These are phyloP conservation scores for Lethenteron reissneri DNA, from an alignment of 2,113 vertebrate species.

Conservation along the genomic window DNA sequence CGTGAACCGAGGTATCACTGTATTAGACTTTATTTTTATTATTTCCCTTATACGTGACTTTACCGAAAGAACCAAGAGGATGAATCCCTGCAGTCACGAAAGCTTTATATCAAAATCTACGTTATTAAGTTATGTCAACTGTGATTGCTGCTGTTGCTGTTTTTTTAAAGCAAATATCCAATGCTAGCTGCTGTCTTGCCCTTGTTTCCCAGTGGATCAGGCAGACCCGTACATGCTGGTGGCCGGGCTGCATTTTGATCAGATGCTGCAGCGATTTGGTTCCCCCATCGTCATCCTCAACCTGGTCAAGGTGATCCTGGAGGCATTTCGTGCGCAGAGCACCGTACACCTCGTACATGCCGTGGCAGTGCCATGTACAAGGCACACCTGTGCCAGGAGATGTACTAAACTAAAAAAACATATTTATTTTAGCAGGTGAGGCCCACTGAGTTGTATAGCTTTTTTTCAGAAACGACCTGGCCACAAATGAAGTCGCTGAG, in stretches of 20 bases:
- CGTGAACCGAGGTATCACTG: too few relatives aligned
- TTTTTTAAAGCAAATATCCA: background rate
- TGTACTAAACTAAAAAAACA: too few relatives aligned
- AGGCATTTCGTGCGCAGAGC: background rate
- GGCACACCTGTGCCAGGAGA: too few relatives aligned
- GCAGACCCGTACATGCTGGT: conserved; percentile 79
- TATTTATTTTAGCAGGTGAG: too few relatives aligned
- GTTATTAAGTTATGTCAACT: background rate
- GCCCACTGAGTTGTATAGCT: too few relatives aligned
- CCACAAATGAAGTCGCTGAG: too few relatives aligned
- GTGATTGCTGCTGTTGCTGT: background rate
- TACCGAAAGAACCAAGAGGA: background rate
- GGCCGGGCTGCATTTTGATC: conserved; percentile 83
- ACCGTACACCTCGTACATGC: too few relatives aligned
- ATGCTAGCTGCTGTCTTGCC: background rate
- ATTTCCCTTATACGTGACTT: background rate
- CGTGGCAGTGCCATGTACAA: too few relatives aligned
- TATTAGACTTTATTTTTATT: background rate
- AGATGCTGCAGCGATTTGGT: conserved; percentile 93
- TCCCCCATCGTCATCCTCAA: conserved; percentile 94
- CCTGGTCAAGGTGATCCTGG: conserved; percentile 68
- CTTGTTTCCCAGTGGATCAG: conserved; percentile 54
- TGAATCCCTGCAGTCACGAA: too few relatives aligned
- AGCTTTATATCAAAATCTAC: background rate
- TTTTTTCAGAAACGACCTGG: too few relatives aligned